Evolutionary conservation across 2,888 invertebrate genomes (phyloP), one percentile per base, ranked within the genome.

Genomic region (Aphodius granarius): DNA sequence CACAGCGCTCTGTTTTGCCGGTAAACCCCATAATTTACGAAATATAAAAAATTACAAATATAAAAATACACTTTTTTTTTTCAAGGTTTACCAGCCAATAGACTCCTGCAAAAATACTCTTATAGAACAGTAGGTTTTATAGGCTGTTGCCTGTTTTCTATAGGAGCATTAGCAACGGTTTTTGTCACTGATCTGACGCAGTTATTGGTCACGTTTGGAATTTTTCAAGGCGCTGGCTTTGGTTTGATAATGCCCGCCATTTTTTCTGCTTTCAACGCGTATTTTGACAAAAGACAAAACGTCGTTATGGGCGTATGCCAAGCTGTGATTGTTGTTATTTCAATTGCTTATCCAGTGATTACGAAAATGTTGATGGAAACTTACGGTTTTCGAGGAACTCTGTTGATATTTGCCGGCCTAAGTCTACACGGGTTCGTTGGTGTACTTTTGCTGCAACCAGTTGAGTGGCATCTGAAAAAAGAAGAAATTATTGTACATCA

Each of bases 301-400:
- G 89, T 92, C 73, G 92, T 94, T 88, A 94, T 94, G 93, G 92
- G 93, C 76, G 89, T 92, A 15, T 90, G 93, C 13, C 94, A 94
- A 85, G 90, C 92, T 0, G 86, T 93, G 78, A 91, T 94, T 81
- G 93, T 92, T 6, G 83, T 92, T 68, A 92, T 91, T 0, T 90
- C 91, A 5, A 94, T 94, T 82, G 88, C 91, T 0, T 93, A 92
- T 82, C 94, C 94, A 0, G 89, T 91, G 75, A 83, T 91, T 1
- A 90, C 92, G 66, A 92, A 92, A 63, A 89, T 88, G 75, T 87
- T 92, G 13, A 86, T 93, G 80, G 87, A 89, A 0, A 86, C 87
- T 78, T 94, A 92, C 78, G 94, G 94, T 2, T 94, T 93, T 83
- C 87, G 92, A 77, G 94, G 94, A 84, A 92, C 93, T n/a, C 87